phyloP scores from a whole-genome alignment of 2,888 invertebrate species.

The Microdon myrmicae region DNA sequence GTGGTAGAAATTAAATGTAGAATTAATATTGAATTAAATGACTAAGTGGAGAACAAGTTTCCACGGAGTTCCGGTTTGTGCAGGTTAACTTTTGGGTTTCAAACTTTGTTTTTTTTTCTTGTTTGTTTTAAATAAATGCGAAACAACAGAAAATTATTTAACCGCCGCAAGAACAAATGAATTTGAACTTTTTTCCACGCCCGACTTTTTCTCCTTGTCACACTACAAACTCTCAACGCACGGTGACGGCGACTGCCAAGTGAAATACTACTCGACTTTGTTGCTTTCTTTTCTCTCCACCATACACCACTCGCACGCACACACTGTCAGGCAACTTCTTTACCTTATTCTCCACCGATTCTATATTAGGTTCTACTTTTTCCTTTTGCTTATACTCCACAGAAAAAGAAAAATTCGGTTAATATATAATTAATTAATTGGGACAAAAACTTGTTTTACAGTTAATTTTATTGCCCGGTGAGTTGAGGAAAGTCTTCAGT shows the following conservation, averaged over 20 bases:
- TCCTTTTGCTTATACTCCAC: slow-evolving; percentile 15
- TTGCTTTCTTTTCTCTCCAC: slow-evolving; percentile 17
- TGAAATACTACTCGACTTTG: slow-evolving; percentile 43
- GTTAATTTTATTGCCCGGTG: too few species aligned
- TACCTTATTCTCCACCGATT: slow-evolving; percentile 35
- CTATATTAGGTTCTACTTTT: slow-evolving; percentile 19
- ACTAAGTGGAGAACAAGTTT: slow-evolving; percentile 17
- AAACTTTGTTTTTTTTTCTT: not conserved
- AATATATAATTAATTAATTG: too few species aligned
- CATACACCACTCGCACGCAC: too few species aligned
- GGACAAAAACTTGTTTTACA: too few species aligned
- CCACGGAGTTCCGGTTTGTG: slow-evolving; percentile 24
- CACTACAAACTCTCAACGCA: slow-evolving; percentile 33
- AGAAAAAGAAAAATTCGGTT: too few species aligned
- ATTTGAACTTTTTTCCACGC: slow-evolving; percentile 47
- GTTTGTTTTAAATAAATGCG: not conserved
- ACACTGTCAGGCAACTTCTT: too few species aligned
- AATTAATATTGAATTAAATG: slow-evolving; percentile 11
- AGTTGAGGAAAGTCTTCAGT: too few species aligned
- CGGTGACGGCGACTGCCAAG: too few species aligned
- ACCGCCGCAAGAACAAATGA: slow-evolving; percentile 23
- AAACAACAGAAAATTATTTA: slow-evolving; percentile 12
- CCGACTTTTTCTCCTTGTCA: slow-evolving; percentile 46
- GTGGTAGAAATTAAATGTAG: not conserved
- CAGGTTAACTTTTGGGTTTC: not conserved